Percentiles rank a stretch among this genome's conserved stretches.
Conservation (phyloP, 2,888 invertebrate genomes). For the Choristoneura rosaceana region DNA sequence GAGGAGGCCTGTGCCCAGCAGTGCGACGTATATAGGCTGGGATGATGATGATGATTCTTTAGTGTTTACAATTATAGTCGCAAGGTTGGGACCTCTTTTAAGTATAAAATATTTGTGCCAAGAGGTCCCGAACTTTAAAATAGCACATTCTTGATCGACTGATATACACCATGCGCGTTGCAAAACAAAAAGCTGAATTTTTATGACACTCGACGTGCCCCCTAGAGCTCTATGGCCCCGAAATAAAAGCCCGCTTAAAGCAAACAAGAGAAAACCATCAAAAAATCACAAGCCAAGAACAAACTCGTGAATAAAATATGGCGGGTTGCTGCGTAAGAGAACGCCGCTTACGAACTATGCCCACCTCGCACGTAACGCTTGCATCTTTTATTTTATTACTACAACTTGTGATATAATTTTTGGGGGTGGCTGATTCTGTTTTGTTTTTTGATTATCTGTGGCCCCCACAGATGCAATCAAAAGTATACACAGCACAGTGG, state of each 20-base stretch:
- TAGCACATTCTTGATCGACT: no score
- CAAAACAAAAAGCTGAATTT: neutral
- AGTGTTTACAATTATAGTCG: no score
- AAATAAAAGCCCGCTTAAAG: conserved; percentile 29
- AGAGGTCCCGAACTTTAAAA: no score
- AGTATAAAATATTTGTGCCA: no score
- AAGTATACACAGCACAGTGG: no score
- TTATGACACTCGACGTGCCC: no score
- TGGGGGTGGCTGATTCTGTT: neutral
- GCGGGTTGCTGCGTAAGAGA: conserved; percentile 20
- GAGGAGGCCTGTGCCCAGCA: no score
- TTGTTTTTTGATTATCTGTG: neutral
- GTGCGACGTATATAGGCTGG: no score
- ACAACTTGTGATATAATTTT: conserved; percentile 1
- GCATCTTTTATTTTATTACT: conserved; percentile 38
- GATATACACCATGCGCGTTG: neutral
- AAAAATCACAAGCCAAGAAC: conserved; percentile 34
- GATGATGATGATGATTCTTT: no score
- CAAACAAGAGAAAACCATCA: conserved; percentile 29
- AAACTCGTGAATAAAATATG: conserved; percentile 33
- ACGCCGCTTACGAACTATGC: conserved; percentile 14
- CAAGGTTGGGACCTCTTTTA: no score
- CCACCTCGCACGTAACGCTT: conserved; percentile 17
- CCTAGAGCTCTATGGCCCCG: neutral
- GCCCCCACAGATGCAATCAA: neutral